Conservation (phyloP, 1,140 invertebrate species). For the Lepidurus couesii region DNA sequence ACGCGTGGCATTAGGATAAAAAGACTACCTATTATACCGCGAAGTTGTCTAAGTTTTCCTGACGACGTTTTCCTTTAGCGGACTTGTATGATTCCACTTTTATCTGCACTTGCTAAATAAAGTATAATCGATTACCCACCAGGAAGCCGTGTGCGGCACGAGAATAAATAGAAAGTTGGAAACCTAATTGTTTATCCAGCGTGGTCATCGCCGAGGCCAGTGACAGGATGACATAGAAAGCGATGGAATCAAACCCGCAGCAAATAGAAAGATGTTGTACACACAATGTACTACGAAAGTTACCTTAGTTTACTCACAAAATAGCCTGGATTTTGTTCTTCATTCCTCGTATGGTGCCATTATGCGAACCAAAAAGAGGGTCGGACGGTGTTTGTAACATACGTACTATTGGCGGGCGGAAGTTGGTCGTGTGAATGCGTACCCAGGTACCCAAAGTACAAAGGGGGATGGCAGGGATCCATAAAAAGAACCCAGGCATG, state of each 20-base stretch:
- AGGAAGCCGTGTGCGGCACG: background rate
- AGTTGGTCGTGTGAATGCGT: conserved; percentile 13
- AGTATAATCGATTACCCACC: too few species aligned
- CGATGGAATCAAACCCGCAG: background rate
- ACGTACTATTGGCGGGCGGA: background rate
- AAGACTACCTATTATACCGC: too few species aligned
- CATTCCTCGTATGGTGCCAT: background rate
- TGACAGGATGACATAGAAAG: conserved; percentile 7
- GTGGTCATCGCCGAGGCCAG: background rate
- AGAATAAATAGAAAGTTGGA: background rate
- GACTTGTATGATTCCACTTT: too few species aligned
- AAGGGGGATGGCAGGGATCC: background rate
- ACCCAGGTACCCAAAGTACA: background rate
- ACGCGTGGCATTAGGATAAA: background rate
- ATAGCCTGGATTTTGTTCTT: background rate
- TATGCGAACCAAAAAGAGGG: background rate
- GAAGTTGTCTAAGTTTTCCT: too few species aligned
- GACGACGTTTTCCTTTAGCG: too few species aligned
- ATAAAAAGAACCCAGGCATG: background rate
- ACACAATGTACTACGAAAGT: background rate
- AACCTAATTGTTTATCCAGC: conserved; percentile 9
- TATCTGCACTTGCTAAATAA: too few species aligned
- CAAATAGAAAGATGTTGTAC: background rate
- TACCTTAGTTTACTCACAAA: background rate
- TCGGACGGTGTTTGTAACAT: background rate